Percentiles rank a stretch among this genome's conserved stretches.
These are phyloP conservation scores for Plutella xylostella DNA, from an alignment of 2,888 invertebrate species.

Conservation along the genomic window DNA sequence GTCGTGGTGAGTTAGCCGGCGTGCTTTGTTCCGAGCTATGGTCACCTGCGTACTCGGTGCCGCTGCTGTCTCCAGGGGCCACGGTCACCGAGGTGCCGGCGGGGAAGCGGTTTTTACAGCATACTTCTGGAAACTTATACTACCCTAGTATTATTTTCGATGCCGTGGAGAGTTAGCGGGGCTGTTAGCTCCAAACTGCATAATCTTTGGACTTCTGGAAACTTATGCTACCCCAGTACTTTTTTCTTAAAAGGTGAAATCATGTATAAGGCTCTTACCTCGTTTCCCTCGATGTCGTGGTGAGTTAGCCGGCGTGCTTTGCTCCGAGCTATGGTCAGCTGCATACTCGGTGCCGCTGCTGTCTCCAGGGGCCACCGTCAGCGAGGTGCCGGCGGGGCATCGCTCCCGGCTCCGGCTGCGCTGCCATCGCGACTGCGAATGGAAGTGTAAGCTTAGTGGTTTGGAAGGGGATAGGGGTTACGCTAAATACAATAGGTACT, in stretches of 20 bases:
- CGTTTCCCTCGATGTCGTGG: conserved; percentile 63
- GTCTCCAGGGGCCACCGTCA: conserved; percentile 66
- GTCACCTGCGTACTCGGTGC: conserved; percentile 85
- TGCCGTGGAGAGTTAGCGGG: too few relatives aligned
- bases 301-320: conserved; percentile 83
- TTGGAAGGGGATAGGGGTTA: too few relatives aligned
- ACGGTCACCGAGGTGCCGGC: conserved; percentile 55
- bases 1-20: conserved; percentile 80
- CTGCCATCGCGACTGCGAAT: conserved; percentile 80
- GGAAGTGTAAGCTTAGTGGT: too few relatives aligned
- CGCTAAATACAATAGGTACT: too few relatives aligned
- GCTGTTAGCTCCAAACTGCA: too few relatives aligned
- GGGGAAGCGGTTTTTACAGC: too few relatives aligned
- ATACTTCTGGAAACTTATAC: too few relatives aligned
- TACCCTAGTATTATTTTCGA: too few relatives aligned
- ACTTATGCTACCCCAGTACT: too few relatives aligned
- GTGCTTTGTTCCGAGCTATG: conserved; percentile 85
- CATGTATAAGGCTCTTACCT: too few relatives aligned
- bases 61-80: conserved; percentile 72
- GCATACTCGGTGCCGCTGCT: conserved; percentile 83
- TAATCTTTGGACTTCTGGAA: too few relatives aligned
- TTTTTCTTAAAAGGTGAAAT: too few relatives aligned
- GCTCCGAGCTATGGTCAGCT: conserved; percentile 85
- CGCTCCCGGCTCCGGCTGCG: conserved; percentile 80
- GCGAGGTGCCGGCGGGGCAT: conserved; percentile 54